Evolutionary conservation across 1,140 invertebrate genomes (phyloP).

Genomic region (Hydropsyche tenuis): DNA sequence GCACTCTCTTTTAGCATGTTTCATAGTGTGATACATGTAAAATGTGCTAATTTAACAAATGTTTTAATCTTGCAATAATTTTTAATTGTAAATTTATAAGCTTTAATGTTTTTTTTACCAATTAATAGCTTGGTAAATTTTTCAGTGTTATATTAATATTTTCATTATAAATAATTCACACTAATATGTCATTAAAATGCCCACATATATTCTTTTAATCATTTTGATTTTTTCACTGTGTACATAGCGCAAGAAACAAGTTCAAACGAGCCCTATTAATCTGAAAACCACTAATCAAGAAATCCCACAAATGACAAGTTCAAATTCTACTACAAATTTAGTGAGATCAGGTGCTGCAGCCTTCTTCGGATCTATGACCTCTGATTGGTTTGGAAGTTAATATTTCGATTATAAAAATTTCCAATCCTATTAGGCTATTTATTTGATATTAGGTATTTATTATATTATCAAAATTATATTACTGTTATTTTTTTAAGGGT

Average conservation of each 20-base stretch:
- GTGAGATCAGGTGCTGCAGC: constrained; percentile 72
- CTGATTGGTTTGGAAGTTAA: constrained; percentile 72
- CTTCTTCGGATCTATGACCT: constrained; percentile 77
- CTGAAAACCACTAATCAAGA: constrained; percentile 24
- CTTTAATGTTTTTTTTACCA: not conserved
- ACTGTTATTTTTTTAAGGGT: too few species aligned
- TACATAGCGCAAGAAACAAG: constrained; percentile 57
- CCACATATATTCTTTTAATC: too few species aligned
- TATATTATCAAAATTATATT: too few species aligned
- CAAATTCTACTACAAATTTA: constrained; percentile 28
- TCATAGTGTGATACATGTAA: not conserved
- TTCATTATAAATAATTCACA: too few species aligned
- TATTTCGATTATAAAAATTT: not conserved
- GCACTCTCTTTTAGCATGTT: not conserved
- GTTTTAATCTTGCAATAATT: not conserved
- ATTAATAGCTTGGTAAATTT: not conserved
- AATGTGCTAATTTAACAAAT: not conserved
- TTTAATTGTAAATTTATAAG: too few species aligned
- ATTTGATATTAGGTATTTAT: too few species aligned
- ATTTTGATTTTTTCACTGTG: too few species aligned
- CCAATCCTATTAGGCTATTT: too few species aligned
- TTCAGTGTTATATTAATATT: too few species aligned
- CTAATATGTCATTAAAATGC: too few species aligned
- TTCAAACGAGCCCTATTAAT: constrained; percentile 54
- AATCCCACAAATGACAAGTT: constrained; percentile 4